Base-by-base conservation (phyloP, 2,888 invertebrate species). In the Ariolimax columbianus region DNA sequence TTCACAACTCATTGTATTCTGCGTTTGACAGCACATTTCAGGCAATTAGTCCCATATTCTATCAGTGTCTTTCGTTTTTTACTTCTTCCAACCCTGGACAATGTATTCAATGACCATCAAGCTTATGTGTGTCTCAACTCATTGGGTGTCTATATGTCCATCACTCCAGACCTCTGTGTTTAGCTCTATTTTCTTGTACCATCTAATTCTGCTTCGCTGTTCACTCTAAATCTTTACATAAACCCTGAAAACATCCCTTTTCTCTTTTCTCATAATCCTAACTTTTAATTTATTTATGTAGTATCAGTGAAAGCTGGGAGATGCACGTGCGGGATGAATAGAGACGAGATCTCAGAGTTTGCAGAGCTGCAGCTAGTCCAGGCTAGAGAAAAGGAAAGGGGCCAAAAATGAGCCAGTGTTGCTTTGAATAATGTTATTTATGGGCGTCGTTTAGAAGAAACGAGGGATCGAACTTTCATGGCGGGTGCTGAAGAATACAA, bases 401-500 rank as follows among this genome's bases (percentile, higher is more conserved):
- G 17, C 47, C 33, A 77, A 51, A 55, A 23, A 77, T 6, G 23
- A n/a, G 1, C 3, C 17, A 3, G 33, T 33, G 33, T 55, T 55
- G 77, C 77, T 26, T 77, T 51, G 55, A 77, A 43, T 77, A 77
- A 77, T 51, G 77, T 77, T 77, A 77, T 77, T 77, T 51, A 77
- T 55, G 51, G 19, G 55, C 38, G 77, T 47, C 55, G 26, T 55
- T 77, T 77, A 23, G 77, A 19, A 51, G 33, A 77, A 77, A 55
- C 7, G 77, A 36, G 36, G 33, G 77, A 77, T 51, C 55, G 77
- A 77, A 33, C 26, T 30, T 55, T 51, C 33, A 9, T 33, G 19
- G 51, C 51, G 30, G 2, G 33, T 77, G 19, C 36, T 36, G 55
- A 7, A 2, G 51, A 51, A 51, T 63, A 40, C 40, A 63, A 38